A percentile compares a stretch with the other conserved stretches of the same genome.
These are phyloP conservation scores for Aleiodes alternator DNA, from an alignment of 2,888 invertebrate species.

Conservation along the genomic window DNA sequence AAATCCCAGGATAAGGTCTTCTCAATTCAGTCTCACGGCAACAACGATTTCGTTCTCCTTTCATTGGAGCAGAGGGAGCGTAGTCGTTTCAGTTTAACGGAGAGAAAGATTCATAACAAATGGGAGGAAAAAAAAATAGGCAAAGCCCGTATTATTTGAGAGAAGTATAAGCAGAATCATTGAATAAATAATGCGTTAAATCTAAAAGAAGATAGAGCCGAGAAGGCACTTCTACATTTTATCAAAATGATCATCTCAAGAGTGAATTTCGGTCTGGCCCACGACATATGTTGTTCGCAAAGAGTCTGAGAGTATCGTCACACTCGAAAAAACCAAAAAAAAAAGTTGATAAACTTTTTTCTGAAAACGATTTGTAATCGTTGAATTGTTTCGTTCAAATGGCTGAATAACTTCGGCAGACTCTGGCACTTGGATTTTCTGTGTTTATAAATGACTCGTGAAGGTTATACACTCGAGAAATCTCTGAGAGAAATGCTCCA, in stretches of 20 bases:
- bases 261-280: not conserved
- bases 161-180: not conserved
- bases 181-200: slow-evolving; percentile 8
- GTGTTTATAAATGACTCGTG: slow-evolving; percentile 7
- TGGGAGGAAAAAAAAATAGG: not conserved
- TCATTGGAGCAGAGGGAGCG: not conserved
- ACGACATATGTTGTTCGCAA: no score
- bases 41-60: not conserved
- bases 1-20: not conserved
- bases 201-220: not conserved
- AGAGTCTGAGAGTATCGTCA: no score
- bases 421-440: not conserved
- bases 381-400: slow-evolving; percentile 6
- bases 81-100: not conserved
- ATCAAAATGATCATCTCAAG: not conserved
- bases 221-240: not conserved
- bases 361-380: not conserved
- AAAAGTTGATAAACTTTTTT: not conserved
- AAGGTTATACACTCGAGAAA: slow-evolving; percentile 5
- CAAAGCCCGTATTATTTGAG: not conserved
- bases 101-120: no score
- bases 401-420: slow-evolving; percentile 1
- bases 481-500: slow-evolving; percentile 6
- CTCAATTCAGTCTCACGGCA: slow-evolving; percentile 3
- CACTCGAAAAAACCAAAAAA: not conserved